phyloP scores from a whole-genome alignment of 1,140 invertebrate genomes.

The Ostrea denselamellosa region DNA sequence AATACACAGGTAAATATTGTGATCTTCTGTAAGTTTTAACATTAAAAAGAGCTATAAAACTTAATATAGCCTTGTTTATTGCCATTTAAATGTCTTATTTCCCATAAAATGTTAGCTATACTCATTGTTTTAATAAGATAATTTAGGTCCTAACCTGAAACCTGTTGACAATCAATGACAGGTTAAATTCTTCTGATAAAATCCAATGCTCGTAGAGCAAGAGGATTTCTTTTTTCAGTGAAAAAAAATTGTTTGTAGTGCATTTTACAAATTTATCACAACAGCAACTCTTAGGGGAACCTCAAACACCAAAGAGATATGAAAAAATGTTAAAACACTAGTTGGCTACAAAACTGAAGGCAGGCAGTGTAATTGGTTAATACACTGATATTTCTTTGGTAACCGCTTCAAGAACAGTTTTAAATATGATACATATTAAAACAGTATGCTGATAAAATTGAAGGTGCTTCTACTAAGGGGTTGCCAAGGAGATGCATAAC shows the following conservation, averaged over 20 bases:
- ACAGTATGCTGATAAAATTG: constrained; percentile 35
- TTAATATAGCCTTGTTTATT: constrained; percentile 31
- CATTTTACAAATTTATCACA: neutral
- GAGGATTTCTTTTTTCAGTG: neutral
- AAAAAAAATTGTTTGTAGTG: neutral
- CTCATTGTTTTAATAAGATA: constrained; percentile 29
- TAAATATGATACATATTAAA: constrained; percentile 40
- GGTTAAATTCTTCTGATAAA: neutral
- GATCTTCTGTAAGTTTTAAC: constrained; percentile 21
- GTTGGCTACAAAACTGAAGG: neutral
- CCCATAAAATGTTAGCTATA: neutral
- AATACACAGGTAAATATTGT: constrained; percentile 30
- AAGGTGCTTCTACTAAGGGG: constrained; percentile 18
- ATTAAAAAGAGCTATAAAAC: constrained; percentile 38
- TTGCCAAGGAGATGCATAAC: constrained; percentile 24
- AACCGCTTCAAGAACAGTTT: constrained; percentile 20
- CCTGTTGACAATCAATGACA: neutral
- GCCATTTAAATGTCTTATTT: constrained; percentile 12
- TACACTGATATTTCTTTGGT: constrained; percentile 27
- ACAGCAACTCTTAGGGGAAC: neutral
- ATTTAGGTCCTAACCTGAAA: neutral
- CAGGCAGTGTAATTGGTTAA: constrained; percentile 29
- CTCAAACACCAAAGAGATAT: neutral
- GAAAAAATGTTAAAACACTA: neutral
- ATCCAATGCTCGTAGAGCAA: neutral